Evolutionary conservation across 1,140 invertebrate genomes (phyloP), one percentile per base, ranked within the genome.

Genomic region (Drosophila subobscura): DNA sequence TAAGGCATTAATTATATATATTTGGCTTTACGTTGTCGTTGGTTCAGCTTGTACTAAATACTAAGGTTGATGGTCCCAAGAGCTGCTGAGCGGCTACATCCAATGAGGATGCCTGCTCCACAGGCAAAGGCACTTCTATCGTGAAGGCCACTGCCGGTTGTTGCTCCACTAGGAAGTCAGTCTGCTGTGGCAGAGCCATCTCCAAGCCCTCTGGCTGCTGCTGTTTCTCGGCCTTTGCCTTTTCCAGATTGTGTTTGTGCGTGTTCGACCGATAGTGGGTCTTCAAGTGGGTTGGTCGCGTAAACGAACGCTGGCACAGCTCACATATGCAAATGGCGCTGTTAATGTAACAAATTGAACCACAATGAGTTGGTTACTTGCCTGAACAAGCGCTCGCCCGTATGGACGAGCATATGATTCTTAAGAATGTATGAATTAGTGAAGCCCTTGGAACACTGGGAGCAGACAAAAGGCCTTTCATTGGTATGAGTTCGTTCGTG

Each of bases 361-460:
- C 14, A 1, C 7, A 14, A 27, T 16, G 10, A 29, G 23, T 12
- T 1, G 20, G 8, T 0, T 45, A 58, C 58, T 56, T 51, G 29
- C 85, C 77, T 81, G 51, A 79, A 89, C 40, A 85, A 46, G 0
- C 85, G 86, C 44, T 89, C 85, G 23, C 85, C 85, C 0, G 85
- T 89, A 23, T 89, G 85, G 3, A 89, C 71, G 7, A 89, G 60
- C 60, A 85, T 85, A 33, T 89, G 85, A 37, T 89, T 89, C 20
- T 89, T 89, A 2, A 89, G 70, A 23, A 85, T 80, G 29, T 89
- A 85, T 0, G 85, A 92, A 77, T 93, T 93, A 5, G 93, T 93
- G 58, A 94, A 94, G 2, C 93, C 92, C 79, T 94, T 94, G n/a
- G 93, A 93, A 67, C 93, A 94, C 59, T 93, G 92, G 5, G 77